Conservation (phyloP, 2,888 invertebrate genomes). For the Gryllus longicercus region DNA sequence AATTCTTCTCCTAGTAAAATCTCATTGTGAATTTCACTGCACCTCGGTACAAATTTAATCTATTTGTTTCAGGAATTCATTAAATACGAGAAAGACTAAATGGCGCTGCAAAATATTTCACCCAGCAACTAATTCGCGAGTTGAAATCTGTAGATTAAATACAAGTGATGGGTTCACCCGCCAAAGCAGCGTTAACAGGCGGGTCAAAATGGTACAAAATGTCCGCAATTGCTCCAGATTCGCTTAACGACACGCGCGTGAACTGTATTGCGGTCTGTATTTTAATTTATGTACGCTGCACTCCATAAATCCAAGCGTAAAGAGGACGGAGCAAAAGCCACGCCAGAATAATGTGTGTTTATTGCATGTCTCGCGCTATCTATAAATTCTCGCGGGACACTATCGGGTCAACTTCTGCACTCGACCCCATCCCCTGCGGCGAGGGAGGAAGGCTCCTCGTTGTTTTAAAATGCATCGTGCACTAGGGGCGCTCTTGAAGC, state of each 20-base stretch:
- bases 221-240: background rate
- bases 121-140: too few species aligned
- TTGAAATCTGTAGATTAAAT: too few species aligned
- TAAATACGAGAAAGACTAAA: too few species aligned
- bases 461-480: background rate
- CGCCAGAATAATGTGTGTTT: background rate
- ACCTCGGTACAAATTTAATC: too few species aligned
- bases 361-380: conserved; percentile 10
- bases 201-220: background rate
- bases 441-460: background rate
- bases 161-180: too few species aligned
- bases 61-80: too few species aligned
- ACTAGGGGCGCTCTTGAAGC: background rate
- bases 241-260: background rate
- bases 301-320: background rate
- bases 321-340: background rate
- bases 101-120: too few species aligned
- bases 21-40: too few species aligned
- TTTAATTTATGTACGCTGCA: background rate
- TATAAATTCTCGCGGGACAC: background rate
- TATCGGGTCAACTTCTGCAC: conserved; percentile 3
- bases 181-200: too few species aligned
- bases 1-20: too few species aligned
- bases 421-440: background rate
- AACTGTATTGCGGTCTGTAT: conserved; percentile 17